Percentiles rank a stretch among this genome's conserved stretches.
These are phyloP conservation scores for Nycticebus coucang DNA, from an alignment of 2,113 vertebrate genomes.

Conservation along the genomic window DNA sequence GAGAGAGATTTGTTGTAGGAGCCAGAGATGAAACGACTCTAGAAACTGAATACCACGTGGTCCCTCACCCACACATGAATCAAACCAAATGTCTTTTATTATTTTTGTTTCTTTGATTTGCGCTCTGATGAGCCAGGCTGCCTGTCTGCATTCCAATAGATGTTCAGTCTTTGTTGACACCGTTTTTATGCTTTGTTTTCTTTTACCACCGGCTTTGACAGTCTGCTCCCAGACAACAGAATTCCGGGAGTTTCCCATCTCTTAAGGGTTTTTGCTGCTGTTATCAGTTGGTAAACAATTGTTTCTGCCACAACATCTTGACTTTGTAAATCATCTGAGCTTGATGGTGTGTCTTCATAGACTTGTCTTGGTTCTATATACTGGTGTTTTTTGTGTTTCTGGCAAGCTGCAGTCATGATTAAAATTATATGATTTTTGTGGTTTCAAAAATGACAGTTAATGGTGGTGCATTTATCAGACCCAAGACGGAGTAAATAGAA, in stretches of 20 bases:
- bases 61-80: neutral
- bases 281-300: neutral
- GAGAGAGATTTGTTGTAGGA: conserved; percentile 10
- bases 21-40: neutral
- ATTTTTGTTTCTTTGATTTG: neutral
- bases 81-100: neutral
- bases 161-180: conserved; percentile 36
- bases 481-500: conserved; percentile 44
- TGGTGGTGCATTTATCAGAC: conserved; percentile 56
- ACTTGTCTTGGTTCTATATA: conserved; percentile 15
- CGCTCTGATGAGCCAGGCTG: neutral
- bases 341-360: conserved; percentile 20
- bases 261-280: conserved; percentile 24
- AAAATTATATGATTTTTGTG: conserved; percentile 43
- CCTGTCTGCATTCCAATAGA: conserved; percentile 27
- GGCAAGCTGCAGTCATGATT: conserved; percentile 26
- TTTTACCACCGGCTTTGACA: conserved; percentile 20
- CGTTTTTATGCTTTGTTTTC: conserved; percentile 12
- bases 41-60: neutral
- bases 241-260: neutral
- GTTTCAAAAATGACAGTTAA: conserved; percentile 67
- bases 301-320: conserved; percentile 12
- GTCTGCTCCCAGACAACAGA: neutral
- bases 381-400: conserved; percentile 25
- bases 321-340: conserved; percentile 41